Percentiles rank a stretch among this genome's conserved stretches.
Conservation (phyloP, 1,140 invertebrate species). For the Drosophila suzukii region DNA sequence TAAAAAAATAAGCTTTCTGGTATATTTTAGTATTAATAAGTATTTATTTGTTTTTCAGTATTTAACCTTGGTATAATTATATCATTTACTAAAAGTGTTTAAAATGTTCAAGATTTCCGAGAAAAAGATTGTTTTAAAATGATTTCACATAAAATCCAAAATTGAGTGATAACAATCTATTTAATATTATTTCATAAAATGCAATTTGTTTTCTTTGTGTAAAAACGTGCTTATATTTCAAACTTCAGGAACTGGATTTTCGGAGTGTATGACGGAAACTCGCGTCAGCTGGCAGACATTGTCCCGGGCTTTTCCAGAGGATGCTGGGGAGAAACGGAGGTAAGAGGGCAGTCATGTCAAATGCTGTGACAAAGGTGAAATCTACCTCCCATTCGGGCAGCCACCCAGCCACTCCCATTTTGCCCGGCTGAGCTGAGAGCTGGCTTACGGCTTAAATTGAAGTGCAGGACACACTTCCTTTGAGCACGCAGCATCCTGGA, state of each 20-base stretch:
- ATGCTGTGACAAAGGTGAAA: conserved; percentile 74
- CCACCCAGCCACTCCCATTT: not conserved
- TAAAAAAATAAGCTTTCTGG: too few relatives aligned
- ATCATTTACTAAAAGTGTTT: too few relatives aligned
- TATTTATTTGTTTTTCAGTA: too few relatives aligned
- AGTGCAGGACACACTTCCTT: conserved; percentile 57
- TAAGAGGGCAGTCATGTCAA: conserved; percentile 54
- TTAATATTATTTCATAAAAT: not conserved
- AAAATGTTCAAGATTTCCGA: too few relatives aligned
- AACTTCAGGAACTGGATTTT: conserved; percentile 1
- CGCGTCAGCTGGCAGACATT: conserved; percentile 69
- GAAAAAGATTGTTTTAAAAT: too few relatives aligned
- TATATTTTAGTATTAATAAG: too few relatives aligned
- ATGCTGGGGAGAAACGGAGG: conserved; percentile 21
- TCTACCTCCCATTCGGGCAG: conserved; percentile 24
- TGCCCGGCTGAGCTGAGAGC: conserved; percentile 30
- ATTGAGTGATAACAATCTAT: not conserved
- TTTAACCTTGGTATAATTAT: too few relatives aligned
- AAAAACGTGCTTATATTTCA: not conserved
- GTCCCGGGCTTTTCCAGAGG: conserved; percentile 53
- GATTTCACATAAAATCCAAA: too few relatives aligned
- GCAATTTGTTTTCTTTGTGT: not conserved
- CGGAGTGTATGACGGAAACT: conserved; percentile 43
- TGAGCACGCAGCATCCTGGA: conserved; percentile 22
- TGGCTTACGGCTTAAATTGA: conserved; percentile 71